phyloP scores from a whole-genome alignment of 2,113 vertebrate species.

The Lasiurus borealis region DNA sequence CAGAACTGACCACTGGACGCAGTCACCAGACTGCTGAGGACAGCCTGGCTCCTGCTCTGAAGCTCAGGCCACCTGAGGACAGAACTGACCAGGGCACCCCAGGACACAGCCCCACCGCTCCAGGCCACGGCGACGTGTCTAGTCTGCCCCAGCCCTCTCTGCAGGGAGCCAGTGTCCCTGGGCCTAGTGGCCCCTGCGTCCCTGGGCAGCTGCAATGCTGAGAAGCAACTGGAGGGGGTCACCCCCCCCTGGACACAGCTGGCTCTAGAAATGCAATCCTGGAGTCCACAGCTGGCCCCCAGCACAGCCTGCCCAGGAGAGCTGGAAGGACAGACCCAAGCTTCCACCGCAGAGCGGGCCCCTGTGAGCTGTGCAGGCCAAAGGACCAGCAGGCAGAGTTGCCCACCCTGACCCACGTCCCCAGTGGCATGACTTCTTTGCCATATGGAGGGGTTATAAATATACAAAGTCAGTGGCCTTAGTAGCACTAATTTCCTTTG shows the following conservation, averaged over 20 bases:
- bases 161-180: too few species aligned
- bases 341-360: not conserved
- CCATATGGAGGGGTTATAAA: rapidly evolving
- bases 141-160: not conserved
- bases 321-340: not conserved
- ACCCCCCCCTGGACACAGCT: not conserved
- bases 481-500: rapidly evolving
- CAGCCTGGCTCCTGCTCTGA: not conserved
- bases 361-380: not conserved
- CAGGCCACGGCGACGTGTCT: rapidly evolving
- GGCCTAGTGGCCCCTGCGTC: too few species aligned
- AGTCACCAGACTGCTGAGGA: not conserved
- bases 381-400: rapidly evolving
- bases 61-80: not conserved
- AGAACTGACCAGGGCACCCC: too few species aligned
- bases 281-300: not conserved
- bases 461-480: rapidly evolving
- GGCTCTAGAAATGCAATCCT: not conserved
- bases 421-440: rapidly evolving
- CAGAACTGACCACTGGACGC: rapidly evolving
- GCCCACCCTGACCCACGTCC: not conserved
- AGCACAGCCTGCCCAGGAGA: not conserved
- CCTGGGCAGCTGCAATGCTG: not conserved
- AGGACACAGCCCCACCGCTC: rapidly evolving
- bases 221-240: not conserved